Percentiles rank a stretch among this genome's conserved stretches.
phyloP scores from a whole-genome alignment of 2,888 invertebrate species.

The Lomographa bimaculata region DNA sequence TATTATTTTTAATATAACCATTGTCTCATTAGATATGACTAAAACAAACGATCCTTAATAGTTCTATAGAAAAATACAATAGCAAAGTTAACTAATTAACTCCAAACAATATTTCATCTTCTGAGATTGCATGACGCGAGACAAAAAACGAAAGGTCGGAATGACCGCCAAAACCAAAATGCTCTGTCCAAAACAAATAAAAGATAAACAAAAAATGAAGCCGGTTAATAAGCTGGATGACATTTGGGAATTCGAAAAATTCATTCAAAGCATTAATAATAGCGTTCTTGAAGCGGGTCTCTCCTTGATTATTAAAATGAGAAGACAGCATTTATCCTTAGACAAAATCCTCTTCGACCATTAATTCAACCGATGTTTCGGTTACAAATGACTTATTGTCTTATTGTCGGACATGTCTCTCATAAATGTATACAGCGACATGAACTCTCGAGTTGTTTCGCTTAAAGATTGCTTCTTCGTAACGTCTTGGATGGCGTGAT shows the following conservation, averaged over 20 bases:
- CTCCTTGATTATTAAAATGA: conserved; percentile 70
- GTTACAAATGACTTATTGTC: conserved; percentile 42
- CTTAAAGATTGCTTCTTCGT: conserved; percentile 64
- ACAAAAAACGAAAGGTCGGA: conserved; percentile 78
- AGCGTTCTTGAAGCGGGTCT: conserved; percentile 67
- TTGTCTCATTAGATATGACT: conserved; percentile 12
- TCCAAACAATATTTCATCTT: conserved; percentile 79
- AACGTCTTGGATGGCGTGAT: conserved; percentile 72
- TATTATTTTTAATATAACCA: no score
- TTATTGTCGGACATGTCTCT: conserved; percentile 53
- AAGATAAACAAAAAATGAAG: conserved; percentile 78
- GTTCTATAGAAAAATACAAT: conserved; percentile 64
- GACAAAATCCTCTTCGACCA: conserved; percentile 53
- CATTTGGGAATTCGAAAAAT: conserved; percentile 82
- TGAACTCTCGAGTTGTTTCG: conserved; percentile 51
- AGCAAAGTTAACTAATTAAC: conserved; percentile 76
- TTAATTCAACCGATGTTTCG: conserved; percentile 49
- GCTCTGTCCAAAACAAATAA: conserved; percentile 77
- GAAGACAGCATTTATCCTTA: conserved; percentile 65
- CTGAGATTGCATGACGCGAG: conserved; percentile 71
- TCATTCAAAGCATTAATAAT: conserved; percentile 79
- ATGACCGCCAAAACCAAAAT: conserved; percentile 81
- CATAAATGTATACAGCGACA: conserved; percentile 47
- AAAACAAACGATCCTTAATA: conserved; percentile 33
- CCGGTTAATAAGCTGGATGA: conserved; percentile 83